Evolutionary conservation across 2,797 vertebrate genomes (phyloP).

Genomic region (Sebastiscus tertius): DNA sequence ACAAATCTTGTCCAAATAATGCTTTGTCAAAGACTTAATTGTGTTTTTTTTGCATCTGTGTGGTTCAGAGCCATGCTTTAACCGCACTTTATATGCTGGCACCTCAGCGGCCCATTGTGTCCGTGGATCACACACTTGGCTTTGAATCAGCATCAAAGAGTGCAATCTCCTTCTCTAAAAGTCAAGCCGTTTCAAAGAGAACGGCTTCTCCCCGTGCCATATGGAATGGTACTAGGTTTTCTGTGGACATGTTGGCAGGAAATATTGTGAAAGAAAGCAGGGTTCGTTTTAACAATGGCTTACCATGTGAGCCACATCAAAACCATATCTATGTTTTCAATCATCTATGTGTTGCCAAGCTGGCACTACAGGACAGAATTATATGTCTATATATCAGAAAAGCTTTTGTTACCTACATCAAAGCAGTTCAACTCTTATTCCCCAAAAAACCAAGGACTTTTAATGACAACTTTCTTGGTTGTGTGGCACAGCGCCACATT

Average conservation of each 20-base stretch:
- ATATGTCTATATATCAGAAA: conserved; percentile 28
- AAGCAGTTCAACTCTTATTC: conserved; percentile 35
- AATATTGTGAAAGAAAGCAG: conserved; percentile 46
- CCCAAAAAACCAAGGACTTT: conserved; percentile 39
- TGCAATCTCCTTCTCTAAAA: conserved; percentile 41
- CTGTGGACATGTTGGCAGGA: conserved; percentile 49
- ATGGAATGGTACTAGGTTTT: conserved; percentile 37
- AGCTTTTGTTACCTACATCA: conserved; percentile 49
- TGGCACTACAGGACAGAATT: conserved; percentile 39
- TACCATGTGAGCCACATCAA: conserved; percentile 59
- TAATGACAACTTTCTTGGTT: conserved; percentile 57
- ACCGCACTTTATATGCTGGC: conserved; percentile 38
- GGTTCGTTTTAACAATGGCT: conserved; percentile 55
- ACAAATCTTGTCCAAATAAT: conserved; percentile 22
- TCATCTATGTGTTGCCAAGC: conserved; percentile 57
- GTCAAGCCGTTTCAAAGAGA: conserved; percentile 46
- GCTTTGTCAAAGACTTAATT: conserved; percentile 39
- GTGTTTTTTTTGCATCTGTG: conserved; percentile 30
- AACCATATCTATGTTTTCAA: conserved; percentile 43
- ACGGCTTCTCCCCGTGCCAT: conserved; percentile 42
- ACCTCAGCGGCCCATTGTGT: conserved; percentile 37
- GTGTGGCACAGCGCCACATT: conserved; percentile 34
- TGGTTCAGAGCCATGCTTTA: conserved; percentile 33
- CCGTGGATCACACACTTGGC: conserved; percentile 38
- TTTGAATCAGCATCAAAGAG: conserved; percentile 67